Percentiles rank a stretch among this genome's conserved stretches.
These are phyloP conservation scores for Trissoscelio sp. DNA, from an alignment of 2,888 invertebrate species.

Conservation along the genomic window DNA sequence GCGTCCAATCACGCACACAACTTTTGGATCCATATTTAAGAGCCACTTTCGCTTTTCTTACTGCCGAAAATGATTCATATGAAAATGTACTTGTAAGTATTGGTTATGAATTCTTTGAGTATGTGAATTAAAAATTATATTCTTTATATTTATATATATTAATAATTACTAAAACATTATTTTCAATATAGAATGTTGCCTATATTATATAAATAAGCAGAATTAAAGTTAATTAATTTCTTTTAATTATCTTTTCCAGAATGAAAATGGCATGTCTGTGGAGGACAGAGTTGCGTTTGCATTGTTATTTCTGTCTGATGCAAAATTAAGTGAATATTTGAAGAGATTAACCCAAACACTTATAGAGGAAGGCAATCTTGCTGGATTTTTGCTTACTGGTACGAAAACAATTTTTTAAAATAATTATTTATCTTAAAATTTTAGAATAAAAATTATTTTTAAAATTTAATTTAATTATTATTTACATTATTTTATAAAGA, in stretches of 20 bases:
- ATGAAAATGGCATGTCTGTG: constrained; percentile 92
- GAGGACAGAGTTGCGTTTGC: constrained; percentile 97
- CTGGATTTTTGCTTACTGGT: constrained; percentile 94
- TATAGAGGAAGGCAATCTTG: constrained; percentile 90
- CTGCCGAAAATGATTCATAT: constrained; percentile 90
- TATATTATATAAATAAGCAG: too few relatives aligned
- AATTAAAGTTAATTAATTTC: constrained; percentile 35
- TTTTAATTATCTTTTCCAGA: constrained; percentile 84
- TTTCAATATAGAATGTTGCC: too few relatives aligned
- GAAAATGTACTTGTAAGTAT: constrained; percentile 89
- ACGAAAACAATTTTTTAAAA: not conserved
- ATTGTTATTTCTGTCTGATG: constrained; percentile 92
- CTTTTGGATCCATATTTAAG: constrained; percentile 95
- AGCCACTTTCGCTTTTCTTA: constrained; percentile 95
- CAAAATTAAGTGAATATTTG: constrained; percentile 91
- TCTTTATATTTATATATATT: too few relatives aligned
- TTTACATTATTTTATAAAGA: too few relatives aligned
- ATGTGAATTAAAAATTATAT: too few relatives aligned
- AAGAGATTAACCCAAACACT: constrained; percentile 88
- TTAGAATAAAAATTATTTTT: too few relatives aligned
- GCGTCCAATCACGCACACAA: constrained; percentile 89
- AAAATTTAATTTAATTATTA: too few relatives aligned
- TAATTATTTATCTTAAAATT: too few relatives aligned
- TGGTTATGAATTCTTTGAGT: too few relatives aligned
- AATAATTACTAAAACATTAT: too few relatives aligned